Evolutionary conservation across 92 coral and sea anemone species (phyloP).

Genomic region (Epizoanthus scotinus): DNA sequence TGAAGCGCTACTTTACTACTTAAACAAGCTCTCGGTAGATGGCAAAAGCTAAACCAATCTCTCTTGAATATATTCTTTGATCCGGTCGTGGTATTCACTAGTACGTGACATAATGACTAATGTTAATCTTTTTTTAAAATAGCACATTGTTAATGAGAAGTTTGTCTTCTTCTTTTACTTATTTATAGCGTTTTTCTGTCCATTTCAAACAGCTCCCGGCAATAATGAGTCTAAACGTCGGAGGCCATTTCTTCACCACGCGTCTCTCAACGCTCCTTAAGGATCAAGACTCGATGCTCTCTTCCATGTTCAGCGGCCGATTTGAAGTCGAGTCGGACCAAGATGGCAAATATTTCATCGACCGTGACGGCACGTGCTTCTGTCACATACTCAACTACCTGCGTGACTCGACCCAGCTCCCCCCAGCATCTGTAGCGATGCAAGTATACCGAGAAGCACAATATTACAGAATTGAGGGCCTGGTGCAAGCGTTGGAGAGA

Average conservation of each 20-base stretch:
- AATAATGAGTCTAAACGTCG: slow-evolving; percentile 82
- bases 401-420: slow-evolving; percentile 83
- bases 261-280: slow-evolving; percentile 77
- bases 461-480: slow-evolving; percentile 75
- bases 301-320: slow-evolving; percentile 93
- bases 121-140: too few relatives aligned
- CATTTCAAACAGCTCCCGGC: slow-evolving; percentile 65
- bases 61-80: too few relatives aligned
- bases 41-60: too few relatives aligned
- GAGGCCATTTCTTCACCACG: slow-evolving; percentile 93
- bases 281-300: slow-evolving; percentile 81
- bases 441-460: slow-evolving; percentile 91
- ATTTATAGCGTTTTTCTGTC: background rate
- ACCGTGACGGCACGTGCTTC: slow-evolving; percentile 88
- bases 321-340: slow-evolving; percentile 69
- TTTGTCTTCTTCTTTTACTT: background rate
- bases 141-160: background rate
- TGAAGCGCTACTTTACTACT: too few relatives aligned
- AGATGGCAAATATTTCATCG: slow-evolving; percentile 86
- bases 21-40: too few relatives aligned
- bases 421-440: slow-evolving; percentile 69
- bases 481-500: slow-evolving; percentile 67
- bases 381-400: slow-evolving; percentile 80
- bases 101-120: too few relatives aligned
- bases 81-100: too few relatives aligned